Conservation (phyloP, 1,140 invertebrate species). For the Doryteuthis pealeii region DNA sequence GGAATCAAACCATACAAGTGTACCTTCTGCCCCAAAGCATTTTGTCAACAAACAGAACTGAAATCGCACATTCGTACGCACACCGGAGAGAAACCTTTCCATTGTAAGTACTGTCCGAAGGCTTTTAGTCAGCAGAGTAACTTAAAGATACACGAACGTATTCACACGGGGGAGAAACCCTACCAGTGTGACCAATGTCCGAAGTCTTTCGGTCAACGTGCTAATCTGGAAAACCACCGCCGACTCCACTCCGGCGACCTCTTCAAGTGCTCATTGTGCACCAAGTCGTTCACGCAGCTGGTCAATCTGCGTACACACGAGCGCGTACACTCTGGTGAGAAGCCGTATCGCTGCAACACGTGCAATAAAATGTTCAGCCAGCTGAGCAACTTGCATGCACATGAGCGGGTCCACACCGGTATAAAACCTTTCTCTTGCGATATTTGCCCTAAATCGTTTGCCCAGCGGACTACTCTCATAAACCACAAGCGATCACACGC, state of each 20-base stretch:
- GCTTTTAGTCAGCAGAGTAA: background rate
- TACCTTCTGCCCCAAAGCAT: slow-evolving; percentile 11
- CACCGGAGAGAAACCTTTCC: slow-evolving; percentile 10
- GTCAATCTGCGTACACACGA: slow-evolving; percentile 80
- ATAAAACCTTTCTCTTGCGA: slow-evolving; percentile 58
- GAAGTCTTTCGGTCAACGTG: slow-evolving; percentile 85
- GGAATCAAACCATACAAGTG: slow-evolving; percentile 10
- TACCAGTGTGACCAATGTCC: slow-evolving; percentile 80
- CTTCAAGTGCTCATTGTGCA: slow-evolving; percentile 73
- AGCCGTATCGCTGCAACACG: slow-evolving; percentile 74
- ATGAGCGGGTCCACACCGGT: slow-evolving; percentile 67
- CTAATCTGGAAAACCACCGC: slow-evolving; percentile 83
- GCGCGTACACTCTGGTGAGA: slow-evolving; percentile 80
- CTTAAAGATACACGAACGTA: slow-evolving; percentile 31
- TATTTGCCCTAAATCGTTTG: slow-evolving; percentile 56
- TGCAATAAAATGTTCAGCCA: slow-evolving; percentile 79
- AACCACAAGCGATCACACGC: slow-evolving; percentile 18
- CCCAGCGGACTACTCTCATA: slow-evolving; percentile 29
- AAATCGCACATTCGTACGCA: slow-evolving; percentile 4
- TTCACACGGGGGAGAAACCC: slow-evolving; percentile 57
- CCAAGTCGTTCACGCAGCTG: slow-evolving; percentile 83
- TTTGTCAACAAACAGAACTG: background rate
- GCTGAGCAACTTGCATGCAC: slow-evolving; percentile 81
- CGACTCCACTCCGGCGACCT: slow-evolving; percentile 84
- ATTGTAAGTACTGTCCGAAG: slow-evolving; percentile 5